Conservation (phyloP, 2,888 invertebrate genomes). For the Kuschelorhynchus macadamiae region DNA sequence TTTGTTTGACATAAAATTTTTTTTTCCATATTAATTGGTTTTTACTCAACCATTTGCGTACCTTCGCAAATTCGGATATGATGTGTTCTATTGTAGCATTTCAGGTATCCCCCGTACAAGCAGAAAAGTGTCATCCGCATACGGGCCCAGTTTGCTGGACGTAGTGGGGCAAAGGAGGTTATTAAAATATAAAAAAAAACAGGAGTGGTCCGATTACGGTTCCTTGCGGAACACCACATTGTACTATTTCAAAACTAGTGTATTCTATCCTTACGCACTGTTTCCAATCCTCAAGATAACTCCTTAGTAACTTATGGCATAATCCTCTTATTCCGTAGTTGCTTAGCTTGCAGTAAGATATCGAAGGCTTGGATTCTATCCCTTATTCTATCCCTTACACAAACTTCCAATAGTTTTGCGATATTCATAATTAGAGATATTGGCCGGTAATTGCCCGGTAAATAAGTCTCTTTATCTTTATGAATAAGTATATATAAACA, state of each 20-base stretch:
- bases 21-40: not conserved
- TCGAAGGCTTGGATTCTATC: not conserved
- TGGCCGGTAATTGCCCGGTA: not conserved
- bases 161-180: not conserved
- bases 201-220: not conserved
- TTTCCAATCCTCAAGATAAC: not conserved
- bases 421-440: not conserved
- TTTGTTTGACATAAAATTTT: not conserved
- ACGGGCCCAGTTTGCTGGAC: not conserved
- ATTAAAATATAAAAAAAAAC: not conserved
- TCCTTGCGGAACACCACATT: not conserved
- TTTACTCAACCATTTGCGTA: not conserved
- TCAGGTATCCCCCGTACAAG: not conserved
- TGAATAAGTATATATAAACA: constrained; percentile 1
- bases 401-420: not conserved
- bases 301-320: not conserved
- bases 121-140: not conserved
- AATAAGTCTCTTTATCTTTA: not conserved
- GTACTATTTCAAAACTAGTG: not conserved
- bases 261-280: not conserved
- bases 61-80: not conserved
- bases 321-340: not conserved
- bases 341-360: not conserved
- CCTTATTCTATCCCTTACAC: not conserved
- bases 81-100: not conserved